phyloP scores from a whole-genome alignment of 2,113 vertebrate genomes.

The Andinoacara biseriatus region DNA sequence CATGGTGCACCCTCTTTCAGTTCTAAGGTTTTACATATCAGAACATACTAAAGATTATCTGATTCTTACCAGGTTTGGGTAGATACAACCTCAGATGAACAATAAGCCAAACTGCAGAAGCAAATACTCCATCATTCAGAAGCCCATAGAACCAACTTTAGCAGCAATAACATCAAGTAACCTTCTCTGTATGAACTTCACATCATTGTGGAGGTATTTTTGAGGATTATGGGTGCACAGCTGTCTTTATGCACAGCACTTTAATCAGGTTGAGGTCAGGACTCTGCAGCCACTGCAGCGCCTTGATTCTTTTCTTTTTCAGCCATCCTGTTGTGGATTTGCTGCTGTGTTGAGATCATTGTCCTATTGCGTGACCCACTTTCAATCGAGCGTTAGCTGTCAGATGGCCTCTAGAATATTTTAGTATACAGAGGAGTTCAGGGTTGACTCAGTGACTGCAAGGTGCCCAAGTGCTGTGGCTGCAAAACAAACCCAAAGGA shows the following conservation, averaged over 20 bases:
- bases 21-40: no score
- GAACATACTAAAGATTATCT: no score
- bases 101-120: neutral
- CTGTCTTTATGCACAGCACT: neutral
- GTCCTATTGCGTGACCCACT: neutral
- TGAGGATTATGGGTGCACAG: neutral
- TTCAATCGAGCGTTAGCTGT: neutral
- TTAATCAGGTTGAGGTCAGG: neutral
- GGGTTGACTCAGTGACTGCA: neutral
- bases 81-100: rapidly evolving
- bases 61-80: neutral
- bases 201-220: no score
- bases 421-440: neutral
- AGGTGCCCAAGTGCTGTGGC: neutral
- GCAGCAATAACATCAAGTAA: neutral
- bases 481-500: neutral
- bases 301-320: neutral
- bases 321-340: neutral
- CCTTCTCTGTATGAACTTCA: neutral
- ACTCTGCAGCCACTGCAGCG: neutral
- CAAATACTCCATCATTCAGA: neutral
- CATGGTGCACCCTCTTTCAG: no score
- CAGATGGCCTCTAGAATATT: neutral
- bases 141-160: rapidly evolving
- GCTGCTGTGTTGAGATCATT: neutral